Percentiles rank a stretch among this genome's conserved stretches.
Conservation (phyloP, 2,888 invertebrate species). For the Machimus rusticus region DNA sequence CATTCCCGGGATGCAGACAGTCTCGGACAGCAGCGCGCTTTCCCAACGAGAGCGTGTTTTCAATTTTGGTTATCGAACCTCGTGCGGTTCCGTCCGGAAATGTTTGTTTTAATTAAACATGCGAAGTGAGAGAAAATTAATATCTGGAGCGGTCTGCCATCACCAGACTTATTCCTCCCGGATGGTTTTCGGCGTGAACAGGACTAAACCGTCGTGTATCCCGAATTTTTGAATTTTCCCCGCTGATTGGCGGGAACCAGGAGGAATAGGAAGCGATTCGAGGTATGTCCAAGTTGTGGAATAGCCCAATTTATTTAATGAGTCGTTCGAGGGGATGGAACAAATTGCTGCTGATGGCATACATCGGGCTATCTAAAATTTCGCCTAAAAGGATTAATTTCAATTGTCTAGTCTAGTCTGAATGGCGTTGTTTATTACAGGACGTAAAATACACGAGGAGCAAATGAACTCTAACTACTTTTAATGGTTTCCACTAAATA, state of each 20-base stretch:
- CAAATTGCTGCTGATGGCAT: neutral
- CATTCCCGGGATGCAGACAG: neutral
- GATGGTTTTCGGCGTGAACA: neutral
- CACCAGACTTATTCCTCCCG: neutral
- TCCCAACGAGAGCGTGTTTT: neutral
- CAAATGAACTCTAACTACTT: neutral
- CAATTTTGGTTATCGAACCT: slow-evolving; percentile 35
- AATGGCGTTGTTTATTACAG: neutral
- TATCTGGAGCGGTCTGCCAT: slow-evolving; percentile 31
- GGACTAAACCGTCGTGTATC: neutral
- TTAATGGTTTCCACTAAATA: too few relatives aligned
- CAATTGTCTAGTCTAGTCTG: neutral
- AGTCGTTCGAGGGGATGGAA: neutral
- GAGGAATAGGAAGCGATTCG: neutral
- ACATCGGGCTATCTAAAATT: neutral
- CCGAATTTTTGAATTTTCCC: neutral
- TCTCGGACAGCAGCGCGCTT: neutral
- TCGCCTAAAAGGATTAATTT: neutral
- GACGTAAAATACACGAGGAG: neutral
- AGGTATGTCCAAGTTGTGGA: neutral
- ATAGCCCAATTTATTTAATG: neutral
- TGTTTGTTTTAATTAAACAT: slow-evolving; percentile 41
- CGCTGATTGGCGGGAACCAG: neutral
- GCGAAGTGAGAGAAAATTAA: slow-evolving; percentile 29
- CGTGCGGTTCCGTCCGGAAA: slow-evolving; percentile 32